These are phyloP conservation scores for Aspidiotus rigidus DNA, from an alignment of 2,888 invertebrate genomes.

Conservation along the genomic window DNA sequence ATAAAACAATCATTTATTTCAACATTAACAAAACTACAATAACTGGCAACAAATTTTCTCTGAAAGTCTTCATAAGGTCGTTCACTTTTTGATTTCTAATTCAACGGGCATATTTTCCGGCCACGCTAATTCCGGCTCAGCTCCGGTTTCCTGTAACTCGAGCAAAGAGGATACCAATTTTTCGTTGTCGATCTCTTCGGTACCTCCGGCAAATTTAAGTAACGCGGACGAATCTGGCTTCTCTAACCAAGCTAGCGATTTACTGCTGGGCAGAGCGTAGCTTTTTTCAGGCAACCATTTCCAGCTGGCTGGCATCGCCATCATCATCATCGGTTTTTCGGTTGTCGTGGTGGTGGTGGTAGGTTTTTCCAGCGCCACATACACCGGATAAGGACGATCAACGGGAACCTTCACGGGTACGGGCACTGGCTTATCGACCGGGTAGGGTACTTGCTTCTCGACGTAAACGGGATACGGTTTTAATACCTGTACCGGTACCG, in stretches of 20 bases:
- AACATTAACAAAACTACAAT: too few species aligned
- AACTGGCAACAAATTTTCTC: too few species aligned
- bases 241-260: slow-evolving; percentile 43
- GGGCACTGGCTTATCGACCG: slow-evolving; percentile 44
- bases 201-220: background rate
- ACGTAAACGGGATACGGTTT: slow-evolving; percentile 39
- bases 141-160: slow-evolving; percentile 5
- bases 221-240: slow-evolving; percentile 57
- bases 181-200: slow-evolving; percentile 16
- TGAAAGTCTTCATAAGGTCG: too few species aligned
- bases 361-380: slow-evolving; percentile 49
- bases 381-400: slow-evolving; percentile 41
- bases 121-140: slow-evolving; percentile 10
- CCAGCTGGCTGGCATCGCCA: slow-evolving; percentile 45
- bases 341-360: slow-evolving; percentile 43
- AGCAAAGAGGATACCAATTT: slow-evolving; percentile 20
- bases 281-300: slow-evolving; percentile 20
- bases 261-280: slow-evolving; percentile 3
- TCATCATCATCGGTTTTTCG: slow-evolving; percentile 63
- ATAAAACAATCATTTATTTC: too few species aligned
- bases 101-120: slow-evolving; percentile 10
- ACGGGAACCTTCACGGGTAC: slow-evolving; percentile 62
- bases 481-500: slow-evolving; percentile 37
- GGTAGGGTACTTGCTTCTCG: slow-evolving; percentile 38
- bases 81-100: slow-evolving; percentile 20